A percentile compares a stretch with the other conserved stretches of the same genome.
These are phyloP conservation scores for Perca schrenkii DNA, from an alignment of 2,113 vertebrate genomes.

Conservation along the genomic window DNA sequence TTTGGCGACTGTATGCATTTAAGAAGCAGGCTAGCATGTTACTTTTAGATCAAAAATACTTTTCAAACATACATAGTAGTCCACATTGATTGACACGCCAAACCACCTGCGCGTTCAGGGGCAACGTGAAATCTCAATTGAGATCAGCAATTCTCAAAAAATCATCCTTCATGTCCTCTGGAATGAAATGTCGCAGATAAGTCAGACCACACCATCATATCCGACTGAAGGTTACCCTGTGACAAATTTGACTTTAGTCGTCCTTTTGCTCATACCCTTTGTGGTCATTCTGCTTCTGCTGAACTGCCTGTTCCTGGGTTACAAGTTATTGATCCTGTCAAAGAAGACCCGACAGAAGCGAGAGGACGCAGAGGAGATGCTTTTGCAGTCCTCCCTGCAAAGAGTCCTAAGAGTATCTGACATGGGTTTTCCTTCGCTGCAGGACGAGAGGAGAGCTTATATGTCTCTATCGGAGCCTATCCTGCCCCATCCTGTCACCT, in stretches of 20 bases:
- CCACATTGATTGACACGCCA: slow-evolving; percentile 61
- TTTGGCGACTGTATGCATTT: neutral
- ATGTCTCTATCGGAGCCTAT: slow-evolving; percentile 76
- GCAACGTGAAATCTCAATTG: slow-evolving; percentile 21
- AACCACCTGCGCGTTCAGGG: slow-evolving; percentile 56
- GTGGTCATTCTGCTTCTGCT: slow-evolving; percentile 84
- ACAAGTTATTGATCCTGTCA: slow-evolving; percentile 78
- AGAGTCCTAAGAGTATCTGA: slow-evolving; percentile 59
- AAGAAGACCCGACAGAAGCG: slow-evolving; percentile 50
- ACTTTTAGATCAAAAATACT: neutral
- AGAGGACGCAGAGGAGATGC: slow-evolving; percentile 59
- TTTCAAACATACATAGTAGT: slow-evolving; percentile 6
- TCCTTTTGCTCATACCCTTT: slow-evolving; percentile 84
- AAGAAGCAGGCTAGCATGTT: neutral
- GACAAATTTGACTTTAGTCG: slow-evolving; percentile 77
- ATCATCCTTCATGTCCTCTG: slow-evolving; percentile 30
- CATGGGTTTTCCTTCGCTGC: slow-evolving; percentile 48
- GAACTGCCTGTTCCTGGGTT: slow-evolving; percentile 84
- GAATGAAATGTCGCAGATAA: slow-evolving; percentile 81
- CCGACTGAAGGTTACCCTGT: slow-evolving; percentile 69
- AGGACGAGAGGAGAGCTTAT: slow-evolving; percentile 56
- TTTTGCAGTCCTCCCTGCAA: slow-evolving; percentile 68
- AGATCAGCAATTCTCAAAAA: slow-evolving; percentile 35
- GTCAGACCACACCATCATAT: slow-evolving; percentile 52
- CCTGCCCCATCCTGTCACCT: slow-evolving; percentile 76